These are phyloP conservation scores for Oithona nana DNA, from an alignment of 2,888 invertebrate genomes.

Conservation along the genomic window DNA sequence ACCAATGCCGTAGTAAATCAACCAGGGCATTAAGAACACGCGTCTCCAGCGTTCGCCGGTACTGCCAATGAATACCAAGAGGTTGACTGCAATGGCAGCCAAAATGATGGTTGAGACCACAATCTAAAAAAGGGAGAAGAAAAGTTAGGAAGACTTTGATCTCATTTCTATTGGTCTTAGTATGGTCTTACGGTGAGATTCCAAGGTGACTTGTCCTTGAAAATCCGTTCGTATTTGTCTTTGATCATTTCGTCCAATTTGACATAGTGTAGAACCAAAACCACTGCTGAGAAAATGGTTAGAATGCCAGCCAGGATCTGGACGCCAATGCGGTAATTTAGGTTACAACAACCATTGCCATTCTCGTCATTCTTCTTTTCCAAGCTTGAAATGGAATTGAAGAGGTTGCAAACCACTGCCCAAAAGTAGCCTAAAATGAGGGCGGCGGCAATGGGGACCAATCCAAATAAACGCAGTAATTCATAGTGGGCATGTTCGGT, in stretches of 20 bases:
- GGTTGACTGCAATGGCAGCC: not conserved
- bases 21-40: slow-evolving; percentile 1
- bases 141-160: too few species aligned
- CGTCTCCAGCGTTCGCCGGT: slow-evolving; percentile 8
- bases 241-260: slow-evolving; percentile 15
- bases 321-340: slow-evolving; percentile 3
- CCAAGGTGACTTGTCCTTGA: not conserved
- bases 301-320: slow-evolving; percentile 14
- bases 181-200: not conserved
- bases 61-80: slow-evolving; percentile 11
- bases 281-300: slow-evolving; percentile 1
- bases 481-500: not conserved
- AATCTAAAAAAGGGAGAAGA: not conserved
- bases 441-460: not conserved
- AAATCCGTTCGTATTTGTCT: slow-evolving; percentile 5
- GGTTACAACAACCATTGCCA: not conserved
- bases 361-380: not conserved
- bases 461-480: not conserved
- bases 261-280: slow-evolving; percentile 8
- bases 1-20: slow-evolving; percentile 8
- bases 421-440: not conserved
- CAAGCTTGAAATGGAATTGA: not conserved
- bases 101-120: slow-evolving; percentile 9
- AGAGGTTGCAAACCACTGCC: slow-evolving; percentile 1
- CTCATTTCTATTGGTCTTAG: too few species aligned